Evolutionary conservation across 2,797 vertebrate species (phyloP), one percentile per base, ranked within the genome.

Genomic region (Luscinia megarhynchos): DNA sequence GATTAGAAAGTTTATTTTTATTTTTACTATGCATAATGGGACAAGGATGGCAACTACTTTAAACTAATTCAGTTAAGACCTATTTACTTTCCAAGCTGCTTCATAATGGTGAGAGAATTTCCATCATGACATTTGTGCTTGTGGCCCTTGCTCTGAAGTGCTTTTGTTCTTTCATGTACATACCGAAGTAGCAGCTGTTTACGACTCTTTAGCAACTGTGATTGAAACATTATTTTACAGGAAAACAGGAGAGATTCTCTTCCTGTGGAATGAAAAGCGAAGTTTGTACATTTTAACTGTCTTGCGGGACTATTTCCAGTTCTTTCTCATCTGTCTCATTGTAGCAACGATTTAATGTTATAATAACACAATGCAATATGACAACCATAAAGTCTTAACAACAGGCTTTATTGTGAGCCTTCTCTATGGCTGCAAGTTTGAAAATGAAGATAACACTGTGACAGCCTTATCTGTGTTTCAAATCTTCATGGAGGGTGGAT

Each of bases 221-320:
- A 84, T 30, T 69, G 77, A 93, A 96, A 76, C 20, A 54, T 41
- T 91, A 53, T 87, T 96, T 84, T 95, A 87, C 57, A 94, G 59
- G 40, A 66, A 87, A 89, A 50, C 34, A 68, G 41, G 23, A 64
- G 20, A 74, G 50, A 75, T 41, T 81, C 29, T 87, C 29, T 88
- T 89, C 24, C 53, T 11, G 11, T 70, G 21, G 76, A 94, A 95
- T 82, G 54, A 80, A 81, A 94, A 86, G 77, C 82, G 74, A 95
- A 87, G 81, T 94, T 79, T 50, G 34, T 88, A 45, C 41, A 58
- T 92, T 94, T 86, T 91, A 87, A 50, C 62, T 90, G 82, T 95
- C 92, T 97, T 83, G 46, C 83, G 93, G 89, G 89, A 92, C 87
- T 92, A 74, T 89, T 95, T 94, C 79, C 40, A 68, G 26, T 89